These are phyloP conservation scores for Potamarius usumacintae DNA, from an alignment of 2,113 vertebrate species.

Conservation along the genomic window DNA sequence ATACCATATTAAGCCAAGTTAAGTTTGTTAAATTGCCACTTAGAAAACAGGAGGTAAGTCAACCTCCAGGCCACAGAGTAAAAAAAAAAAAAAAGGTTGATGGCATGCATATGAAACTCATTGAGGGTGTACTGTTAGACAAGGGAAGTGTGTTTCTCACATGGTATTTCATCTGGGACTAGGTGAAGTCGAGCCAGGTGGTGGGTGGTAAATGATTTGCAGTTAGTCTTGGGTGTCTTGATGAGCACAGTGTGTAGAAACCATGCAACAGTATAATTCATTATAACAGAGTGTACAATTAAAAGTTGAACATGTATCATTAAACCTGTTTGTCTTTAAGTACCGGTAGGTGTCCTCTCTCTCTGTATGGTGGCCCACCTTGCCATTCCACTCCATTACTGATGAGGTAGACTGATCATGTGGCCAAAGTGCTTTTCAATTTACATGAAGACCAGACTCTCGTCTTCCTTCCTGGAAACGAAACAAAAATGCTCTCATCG, in stretches of 20 bases:
- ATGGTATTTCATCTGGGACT: neutral
- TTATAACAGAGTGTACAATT: constrained; percentile 19
- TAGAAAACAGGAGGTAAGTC: neutral
- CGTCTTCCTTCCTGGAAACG: constrained; percentile 49
- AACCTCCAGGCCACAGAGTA: neutral
- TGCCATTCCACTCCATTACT: constrained; percentile 49
- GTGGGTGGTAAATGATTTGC: neutral
- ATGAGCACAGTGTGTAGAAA: constrained; percentile 1
- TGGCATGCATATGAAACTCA: neutral
- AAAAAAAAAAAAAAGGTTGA: neutral
- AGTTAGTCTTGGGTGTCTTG: neutral
- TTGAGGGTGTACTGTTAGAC: neutral
- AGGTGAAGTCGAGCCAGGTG: neutral
- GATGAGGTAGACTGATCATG: constrained; percentile 43
- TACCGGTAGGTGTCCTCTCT: constrained; percentile 18
- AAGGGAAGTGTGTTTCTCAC: neutral
- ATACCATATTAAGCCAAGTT: neutral
- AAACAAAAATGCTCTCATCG: constrained; percentile 55
- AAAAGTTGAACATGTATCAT: neutral
- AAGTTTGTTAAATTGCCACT: neutral
- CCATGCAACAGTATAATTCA: neutral
- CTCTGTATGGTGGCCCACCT: constrained; percentile 32
- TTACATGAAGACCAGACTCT: constrained; percentile 45
- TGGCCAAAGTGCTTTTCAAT: constrained; percentile 54
- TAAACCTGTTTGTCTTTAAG: constrained; percentile 34